Conservation (phyloP, 2,888 invertebrate genomes). For the Pachycephus smyrnensis region DNA sequence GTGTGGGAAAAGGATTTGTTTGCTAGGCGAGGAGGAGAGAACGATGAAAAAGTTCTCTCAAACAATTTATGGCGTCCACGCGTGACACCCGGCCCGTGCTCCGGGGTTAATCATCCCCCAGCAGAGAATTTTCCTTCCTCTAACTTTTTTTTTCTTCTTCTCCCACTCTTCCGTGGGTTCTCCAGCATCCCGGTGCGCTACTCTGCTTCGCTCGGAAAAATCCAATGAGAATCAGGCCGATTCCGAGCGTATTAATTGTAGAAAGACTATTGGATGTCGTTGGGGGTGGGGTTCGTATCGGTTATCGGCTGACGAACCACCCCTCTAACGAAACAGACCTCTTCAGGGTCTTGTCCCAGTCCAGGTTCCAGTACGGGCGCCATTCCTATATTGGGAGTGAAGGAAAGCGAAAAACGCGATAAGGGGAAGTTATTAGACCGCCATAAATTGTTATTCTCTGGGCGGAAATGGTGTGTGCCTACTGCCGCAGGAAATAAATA, state of each 20-base stretch:
- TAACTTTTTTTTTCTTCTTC: constrained; percentile 38
- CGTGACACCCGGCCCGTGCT: constrained; percentile 28
- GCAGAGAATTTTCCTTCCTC: too few species aligned
- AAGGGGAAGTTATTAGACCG: constrained; percentile 40
- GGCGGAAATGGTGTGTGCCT: constrained; percentile 34
- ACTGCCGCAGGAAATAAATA: constrained; percentile 33
- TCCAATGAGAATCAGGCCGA: too few species aligned
- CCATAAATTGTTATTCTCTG: constrained; percentile 37
- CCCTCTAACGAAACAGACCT: too few species aligned
- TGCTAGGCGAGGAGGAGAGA: constrained; percentile 1
- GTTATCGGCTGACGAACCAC: too few species aligned
- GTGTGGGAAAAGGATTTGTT: neutral
- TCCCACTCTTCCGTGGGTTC: constrained; percentile 26
- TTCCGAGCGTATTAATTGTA: too few species aligned
- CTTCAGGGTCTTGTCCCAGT: too few species aligned
- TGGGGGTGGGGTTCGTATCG: too few species aligned
- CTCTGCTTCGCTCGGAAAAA: constrained; percentile 2
- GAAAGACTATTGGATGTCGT: too few species aligned
- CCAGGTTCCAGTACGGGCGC: too few species aligned
- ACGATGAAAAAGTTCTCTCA: constrained; percentile 7
- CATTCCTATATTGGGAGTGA: neutral
- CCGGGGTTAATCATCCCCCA: too few species aligned
- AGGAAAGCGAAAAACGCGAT: constrained; percentile 30
- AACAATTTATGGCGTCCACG: constrained; percentile 47
- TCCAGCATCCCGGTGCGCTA: constrained; percentile 20